Conservation (phyloP, 2,113 vertebrate species). For the Platichthys stellatus region DNA sequence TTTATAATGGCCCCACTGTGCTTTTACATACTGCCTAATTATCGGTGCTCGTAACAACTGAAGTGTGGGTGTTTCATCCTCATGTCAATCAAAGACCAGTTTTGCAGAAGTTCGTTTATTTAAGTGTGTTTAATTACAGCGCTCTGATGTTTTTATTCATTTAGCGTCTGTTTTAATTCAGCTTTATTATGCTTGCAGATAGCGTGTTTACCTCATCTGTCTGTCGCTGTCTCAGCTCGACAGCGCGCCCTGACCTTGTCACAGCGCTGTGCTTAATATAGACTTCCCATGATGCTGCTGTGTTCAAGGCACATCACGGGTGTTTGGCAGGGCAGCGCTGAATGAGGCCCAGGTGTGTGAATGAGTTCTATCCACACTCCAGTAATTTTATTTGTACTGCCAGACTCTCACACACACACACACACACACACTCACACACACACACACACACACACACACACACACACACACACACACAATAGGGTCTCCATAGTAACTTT, state of each 20-base stretch:
- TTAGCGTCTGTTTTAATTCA: slow-evolving; percentile 17
- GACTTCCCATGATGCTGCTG: slow-evolving; percentile 55
- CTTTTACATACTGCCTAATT: slow-evolving; percentile 1
- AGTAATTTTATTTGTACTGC: neutral
- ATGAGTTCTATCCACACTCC: slow-evolving; percentile 27
- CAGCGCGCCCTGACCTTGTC: slow-evolving; percentile 24
- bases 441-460: slow-evolving; percentile 9
- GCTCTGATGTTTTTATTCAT: slow-evolving; percentile 22
- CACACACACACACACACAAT: slow-evolving; percentile 6
- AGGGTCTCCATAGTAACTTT: too few species aligned
- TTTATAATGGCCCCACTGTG: slow-evolving; percentile 19
- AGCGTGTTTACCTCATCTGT: slow-evolving; percentile 10
- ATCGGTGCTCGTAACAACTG: neutral
- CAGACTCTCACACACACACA: slow-evolving; percentile 6
- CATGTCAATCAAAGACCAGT: slow-evolving; percentile 20
- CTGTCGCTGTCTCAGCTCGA: slow-evolving; percentile 7
- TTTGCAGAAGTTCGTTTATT: slow-evolving; percentile 33
- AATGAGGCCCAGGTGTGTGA: slow-evolving; percentile 57
- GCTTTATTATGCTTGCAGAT: slow-evolving; percentile 2
- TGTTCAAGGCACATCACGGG: slow-evolving; percentile 29
- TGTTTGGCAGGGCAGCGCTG: slow-evolving; percentile 43
- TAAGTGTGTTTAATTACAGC: slow-evolving; percentile 46
- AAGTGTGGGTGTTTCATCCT: slow-evolving; percentile 5
- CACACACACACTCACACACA: slow-evolving; percentile 12
- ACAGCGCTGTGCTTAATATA: slow-evolving; percentile 46